Conservation (phyloP, 2,113 vertebrate species). For the Platanista minor region DNA sequence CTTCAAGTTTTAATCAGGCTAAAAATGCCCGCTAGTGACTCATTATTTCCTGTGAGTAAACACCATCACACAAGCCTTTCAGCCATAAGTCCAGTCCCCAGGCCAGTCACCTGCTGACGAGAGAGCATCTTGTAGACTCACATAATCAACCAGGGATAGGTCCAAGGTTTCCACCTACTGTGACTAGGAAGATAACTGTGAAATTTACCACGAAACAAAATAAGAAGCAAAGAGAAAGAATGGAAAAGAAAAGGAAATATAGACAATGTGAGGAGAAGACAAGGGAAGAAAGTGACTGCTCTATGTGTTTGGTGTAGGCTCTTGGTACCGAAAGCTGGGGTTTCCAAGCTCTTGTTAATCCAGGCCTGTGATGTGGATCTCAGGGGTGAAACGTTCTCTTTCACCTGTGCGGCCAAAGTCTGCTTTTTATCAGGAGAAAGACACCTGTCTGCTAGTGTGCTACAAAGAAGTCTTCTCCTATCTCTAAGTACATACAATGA, state of each 20-base stretch:
- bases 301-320: neutral
- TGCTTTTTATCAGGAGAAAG: neutral
- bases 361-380: neutral
- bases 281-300: neutral
- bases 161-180: neutral
- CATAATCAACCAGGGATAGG: fast-evolving
- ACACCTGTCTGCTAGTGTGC: too few relatives aligned
- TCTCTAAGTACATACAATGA: neutral
- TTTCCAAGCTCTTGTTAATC: neutral
- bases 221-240: neutral
- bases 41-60: neutral
- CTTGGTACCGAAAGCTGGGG: neutral
- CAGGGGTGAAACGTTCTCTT: neutral
- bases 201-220: neutral
- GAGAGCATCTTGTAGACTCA: too few relatives aligned
- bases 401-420: neutral
- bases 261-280: neutral
- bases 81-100: too few relatives aligned
- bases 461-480: neutral
- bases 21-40: neutral
- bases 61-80: neutral
- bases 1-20: neutral
- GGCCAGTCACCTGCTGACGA: neutral
- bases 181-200: neutral
- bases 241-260: neutral